Evolutionary conservation across 1,140 invertebrate genomes (phyloP), one percentile per base, ranked within the genome.

Genomic region (Belonocnema kinseyi): DNA sequence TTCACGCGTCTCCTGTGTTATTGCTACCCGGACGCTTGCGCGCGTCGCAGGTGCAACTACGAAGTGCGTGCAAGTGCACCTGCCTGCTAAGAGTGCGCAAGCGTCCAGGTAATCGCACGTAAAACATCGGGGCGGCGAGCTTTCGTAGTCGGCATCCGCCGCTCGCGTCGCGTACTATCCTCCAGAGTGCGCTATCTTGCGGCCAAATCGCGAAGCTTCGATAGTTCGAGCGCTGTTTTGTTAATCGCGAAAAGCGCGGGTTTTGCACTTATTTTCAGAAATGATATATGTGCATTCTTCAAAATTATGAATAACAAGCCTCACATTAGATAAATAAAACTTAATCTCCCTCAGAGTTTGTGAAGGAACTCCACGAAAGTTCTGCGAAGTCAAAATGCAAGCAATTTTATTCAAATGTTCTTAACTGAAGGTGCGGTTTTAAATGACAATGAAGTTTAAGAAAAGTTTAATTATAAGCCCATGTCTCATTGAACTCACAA

Each of bases 81-180:
- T 83, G 82, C 70, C 79, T 78, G 56, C 70, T 56, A 61, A 77
- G 71, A 77, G 58, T 78, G 88, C 90, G 90, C 90, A 86, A 81
- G 90, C 89, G 89, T 86, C 75, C 90, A 91, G 90, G 90, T 90
- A 84, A 84, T 81, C 78, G 82, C 83, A 83, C 81, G 79, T 85
- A 81, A 87, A 89, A 83, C 83, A 85, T 79, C 82, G 85, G 86
- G 86, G 84, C 82, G 85, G 80, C 81, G 82, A 85, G 86, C 88
- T 84, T 89, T 89, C 89, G 88, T 88, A 91, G 89, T 91, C 87
- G 87, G 89, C 90, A 89, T 87, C 85, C 79, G 89, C 87, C 89
- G 88, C 82, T 89, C 88, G 88, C 85, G 86, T 83, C 88, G 87
- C 82, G 82, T 89, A 85, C 84, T 85, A 84, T 82, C 79, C 58